These are phyloP conservation scores for Astur gentilis DNA, from an alignment of 2,113 vertebrate genomes.

Conservation along the genomic window DNA sequence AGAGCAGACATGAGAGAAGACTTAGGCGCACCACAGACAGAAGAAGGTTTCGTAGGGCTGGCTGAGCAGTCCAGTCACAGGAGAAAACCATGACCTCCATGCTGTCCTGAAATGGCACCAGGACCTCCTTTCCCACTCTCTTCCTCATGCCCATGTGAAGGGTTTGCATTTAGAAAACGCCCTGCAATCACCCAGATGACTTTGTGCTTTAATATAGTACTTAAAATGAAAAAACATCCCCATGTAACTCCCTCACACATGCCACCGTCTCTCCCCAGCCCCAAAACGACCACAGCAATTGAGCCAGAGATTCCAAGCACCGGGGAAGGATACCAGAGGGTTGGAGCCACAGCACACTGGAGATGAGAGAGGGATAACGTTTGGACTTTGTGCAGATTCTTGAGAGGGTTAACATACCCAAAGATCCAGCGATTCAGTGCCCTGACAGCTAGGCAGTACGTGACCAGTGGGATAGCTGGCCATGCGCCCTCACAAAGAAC, in stretches of 20 bases:
- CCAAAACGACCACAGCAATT: accelerated
- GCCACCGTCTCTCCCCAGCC: not conserved
- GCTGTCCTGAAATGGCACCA: not conserved
- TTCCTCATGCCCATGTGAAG: not conserved
- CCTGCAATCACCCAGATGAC: not conserved
- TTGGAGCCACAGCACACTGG: not conserved
- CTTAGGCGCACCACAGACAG: too few species aligned
- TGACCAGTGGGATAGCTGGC: accelerated
- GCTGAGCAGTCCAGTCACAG: not conserved
- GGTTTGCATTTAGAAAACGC: not conserved
- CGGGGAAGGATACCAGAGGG: not conserved
- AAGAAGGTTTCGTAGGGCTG: not conserved
- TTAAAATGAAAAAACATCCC: not conserved
- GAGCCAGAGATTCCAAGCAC: not conserved
- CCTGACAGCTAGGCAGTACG: not conserved
- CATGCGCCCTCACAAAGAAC: not conserved
- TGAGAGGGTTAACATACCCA: not conserved
- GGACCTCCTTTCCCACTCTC: not conserved
- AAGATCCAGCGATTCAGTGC: not conserved
- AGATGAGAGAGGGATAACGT: not conserved
- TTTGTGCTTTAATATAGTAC: not conserved
- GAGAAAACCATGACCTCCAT: not conserved
- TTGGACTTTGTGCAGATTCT: not conserved
- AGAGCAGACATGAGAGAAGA: not conserved
- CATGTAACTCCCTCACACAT: not conserved